Evolutionary conservation across 2,797 vertebrate species (phyloP).

Genomic region (Apodemus agrarius): DNA sequence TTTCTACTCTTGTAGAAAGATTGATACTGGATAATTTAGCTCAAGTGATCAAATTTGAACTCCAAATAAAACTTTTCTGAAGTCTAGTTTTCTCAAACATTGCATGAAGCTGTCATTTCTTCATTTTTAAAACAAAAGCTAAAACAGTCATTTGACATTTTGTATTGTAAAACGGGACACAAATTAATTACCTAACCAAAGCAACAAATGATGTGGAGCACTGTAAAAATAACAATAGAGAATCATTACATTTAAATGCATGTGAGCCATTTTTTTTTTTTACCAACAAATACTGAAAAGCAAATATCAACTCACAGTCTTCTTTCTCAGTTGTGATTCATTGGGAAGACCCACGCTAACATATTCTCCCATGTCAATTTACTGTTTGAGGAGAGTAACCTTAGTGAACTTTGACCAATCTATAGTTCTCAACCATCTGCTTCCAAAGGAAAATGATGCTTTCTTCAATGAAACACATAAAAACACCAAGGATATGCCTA

Average conservation of each 20-base stretch:
- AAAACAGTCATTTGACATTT: constrained; percentile 58
- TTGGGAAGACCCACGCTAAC: constrained; percentile 63
- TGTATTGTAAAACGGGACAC: background rate
- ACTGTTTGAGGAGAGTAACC: constrained; percentile 57
- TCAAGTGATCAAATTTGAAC: constrained; percentile 39
- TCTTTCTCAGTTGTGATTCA: constrained; percentile 64
- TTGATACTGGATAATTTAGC: background rate
- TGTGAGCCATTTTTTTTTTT: constrained; percentile 61
- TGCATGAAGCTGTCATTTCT: background rate
- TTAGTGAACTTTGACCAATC: constrained; percentile 72
- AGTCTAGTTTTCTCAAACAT: background rate
- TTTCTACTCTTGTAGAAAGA: background rate
- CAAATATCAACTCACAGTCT: constrained; percentile 20
- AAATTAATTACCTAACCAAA: constrained; percentile 46
- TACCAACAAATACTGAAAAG: constrained; percentile 51
- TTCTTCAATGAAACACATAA: constrained; percentile 84
- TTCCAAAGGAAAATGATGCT: constrained; percentile 78
- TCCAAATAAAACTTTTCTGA: constrained; percentile 19
- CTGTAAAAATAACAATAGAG: constrained; percentile 52
- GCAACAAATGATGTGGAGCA: constrained; percentile 49
- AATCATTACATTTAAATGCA: constrained; percentile 64
- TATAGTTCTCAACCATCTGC: constrained; percentile 74
- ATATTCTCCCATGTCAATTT: constrained; percentile 68
- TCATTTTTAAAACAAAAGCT: constrained; percentile 12
- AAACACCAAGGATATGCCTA: constrained; percentile 79